A percentile compares a stretch with the other conserved stretches of the same genome.
Evolutionary conservation across 2,113 vertebrate species (phyloP).

Genomic region (Dasyurus viverrinus): DNA sequence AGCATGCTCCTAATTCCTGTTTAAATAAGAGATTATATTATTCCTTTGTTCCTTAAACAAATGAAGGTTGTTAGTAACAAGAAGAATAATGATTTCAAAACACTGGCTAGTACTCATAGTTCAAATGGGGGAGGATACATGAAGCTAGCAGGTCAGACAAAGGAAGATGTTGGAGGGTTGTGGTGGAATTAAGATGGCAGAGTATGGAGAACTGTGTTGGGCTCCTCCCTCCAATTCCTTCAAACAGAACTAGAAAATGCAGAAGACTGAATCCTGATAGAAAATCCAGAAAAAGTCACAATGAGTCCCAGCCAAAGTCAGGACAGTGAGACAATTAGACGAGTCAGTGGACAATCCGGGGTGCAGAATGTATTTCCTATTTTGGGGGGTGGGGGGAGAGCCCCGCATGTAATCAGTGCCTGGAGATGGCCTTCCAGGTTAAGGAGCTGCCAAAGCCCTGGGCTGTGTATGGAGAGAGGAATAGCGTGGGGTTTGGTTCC

Average conservation of each 20-base stretch:
- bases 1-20: not conserved
- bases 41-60: not conserved
- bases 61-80: not conserved
- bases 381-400: not conserved
- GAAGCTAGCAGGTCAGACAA: not conserved
- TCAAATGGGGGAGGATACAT: not conserved
- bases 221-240: not conserved
- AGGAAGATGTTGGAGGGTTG: not conserved
- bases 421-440: not conserved
- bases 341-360: not conserved
- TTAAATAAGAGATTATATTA: slow-evolving; percentile 7
- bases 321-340: not conserved
- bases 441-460: not conserved
- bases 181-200: not conserved
- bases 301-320: not conserved
- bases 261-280: not conserved
- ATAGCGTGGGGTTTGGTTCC: not conserved
- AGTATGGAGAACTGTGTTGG: not conserved
- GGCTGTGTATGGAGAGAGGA: not conserved
- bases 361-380: not conserved
- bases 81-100: slow-evolving; percentile 1
- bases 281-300: not conserved
- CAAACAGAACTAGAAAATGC: not conserved
- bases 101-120: not conserved
- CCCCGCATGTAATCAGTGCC: not conserved